A percentile compares a stretch with the other conserved stretches of the same genome.
These are phyloP conservation scores for Nothobranchius kuhntae DNA, from an alignment of 2,113 vertebrate species.

Conservation along the genomic window DNA sequence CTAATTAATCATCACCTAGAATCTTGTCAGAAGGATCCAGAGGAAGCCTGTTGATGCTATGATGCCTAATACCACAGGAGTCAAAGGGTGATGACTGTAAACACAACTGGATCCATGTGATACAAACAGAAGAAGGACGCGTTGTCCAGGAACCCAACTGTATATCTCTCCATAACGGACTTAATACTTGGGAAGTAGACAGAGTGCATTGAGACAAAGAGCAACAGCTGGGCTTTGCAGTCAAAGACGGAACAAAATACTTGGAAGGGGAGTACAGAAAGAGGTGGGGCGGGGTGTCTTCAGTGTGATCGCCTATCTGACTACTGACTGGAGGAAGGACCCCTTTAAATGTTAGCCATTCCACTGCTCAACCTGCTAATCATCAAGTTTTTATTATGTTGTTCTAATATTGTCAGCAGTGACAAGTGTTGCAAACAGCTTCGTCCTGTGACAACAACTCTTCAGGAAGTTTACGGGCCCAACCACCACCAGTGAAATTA, in stretches of 20 bases:
- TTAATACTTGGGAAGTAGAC: constrained; percentile 6
- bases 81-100: no score
- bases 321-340: constrained; percentile 18
- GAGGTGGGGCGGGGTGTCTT: constrained; percentile 1
- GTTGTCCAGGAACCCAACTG: constrained; percentile 9
- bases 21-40: not conserved
- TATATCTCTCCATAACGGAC: constrained; percentile 3
- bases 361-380: constrained; percentile 25
- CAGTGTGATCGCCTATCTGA: constrained; percentile 40
- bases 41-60: constrained; percentile 5
- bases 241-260: constrained; percentile 27
- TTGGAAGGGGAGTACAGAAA: constrained; percentile 2
- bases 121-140: constrained; percentile 22
- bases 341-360: constrained; percentile 48
- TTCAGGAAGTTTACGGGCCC: constrained; percentile 51
- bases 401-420: constrained; percentile 26
- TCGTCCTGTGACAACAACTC: constrained; percentile 35
- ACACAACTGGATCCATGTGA: not conserved
- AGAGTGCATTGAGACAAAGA: constrained; percentile 16
- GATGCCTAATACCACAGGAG: no score
- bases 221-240: constrained; percentile 46
- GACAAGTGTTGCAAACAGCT: constrained; percentile 12
- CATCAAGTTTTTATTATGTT: constrained; percentile 48
- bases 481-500: constrained; percentile 59
- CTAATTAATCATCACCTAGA: not conserved